Base-by-base conservation (phyloP, 2,797 vertebrate genomes). In the Sebastes umbrosus region DNA sequence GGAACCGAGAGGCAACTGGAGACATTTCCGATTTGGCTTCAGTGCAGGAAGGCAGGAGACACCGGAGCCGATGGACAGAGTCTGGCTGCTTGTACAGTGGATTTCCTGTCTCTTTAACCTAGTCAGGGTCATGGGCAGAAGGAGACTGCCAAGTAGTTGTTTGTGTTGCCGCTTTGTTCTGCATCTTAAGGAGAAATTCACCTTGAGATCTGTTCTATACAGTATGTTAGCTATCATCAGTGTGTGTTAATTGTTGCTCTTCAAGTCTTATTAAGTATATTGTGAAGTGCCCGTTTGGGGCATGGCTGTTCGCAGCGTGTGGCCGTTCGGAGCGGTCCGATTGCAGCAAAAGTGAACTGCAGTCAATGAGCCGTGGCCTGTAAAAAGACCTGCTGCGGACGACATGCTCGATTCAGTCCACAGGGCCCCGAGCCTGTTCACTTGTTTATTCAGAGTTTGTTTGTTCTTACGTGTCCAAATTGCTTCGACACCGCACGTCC, bases 1-100 rank as follows among this genome's bases (percentile, higher is more conserved):
- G 18, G 46, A 69, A 54, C 50, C 18, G 24, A 69, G 32, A 54
- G 36, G 36, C n/a, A 69, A 27, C 25, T 4, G 55, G 59, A 73
- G 67, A 72, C 62, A 69, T 73, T 68, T 79, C 69, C 20, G 4
- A 71, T 70, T 62, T 83, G 80, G 72, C 71, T 62, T 66, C n/a
- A 62, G 18, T 34, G 34, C 43, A 63, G 46, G 20, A 50, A 55
- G 34, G 34, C 29, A 32, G 46, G 25, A 64, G 32, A 63, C 20
- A 55, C 60, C 31, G 27, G 69, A 58, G 25, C 34, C 57, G 55
- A 76, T 34, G 63, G 77, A 39, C 39, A 18, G 22, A 55, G 32
- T 73, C 43, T 76, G 68, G 52, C 77, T 46, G 73, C 31, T 60
- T 36, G 39, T 83, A 18, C 65, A 50, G 29, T 72, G 34, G 62